These are phyloP conservation scores for Pomacea canaliculata DNA, from an alignment of 2,888 invertebrate species.

Conservation along the genomic window DNA sequence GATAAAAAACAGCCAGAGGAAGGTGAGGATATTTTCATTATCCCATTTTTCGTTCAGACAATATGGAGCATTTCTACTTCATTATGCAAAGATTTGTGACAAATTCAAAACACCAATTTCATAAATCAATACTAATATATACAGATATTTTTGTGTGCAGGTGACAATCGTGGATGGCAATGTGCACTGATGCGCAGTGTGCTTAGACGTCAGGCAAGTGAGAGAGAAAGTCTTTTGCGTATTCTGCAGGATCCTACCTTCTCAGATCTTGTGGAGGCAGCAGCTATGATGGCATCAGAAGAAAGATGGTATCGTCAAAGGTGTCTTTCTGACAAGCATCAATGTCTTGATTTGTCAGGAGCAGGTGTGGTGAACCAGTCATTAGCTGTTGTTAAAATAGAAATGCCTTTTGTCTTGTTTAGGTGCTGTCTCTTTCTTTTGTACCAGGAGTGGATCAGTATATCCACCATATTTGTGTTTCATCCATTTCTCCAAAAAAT, in stretches of 20 bases:
- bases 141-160: slow-evolving; percentile 29
- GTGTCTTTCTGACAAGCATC: slow-evolving; percentile 57
- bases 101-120: too few species aligned
- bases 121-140: too few species aligned
- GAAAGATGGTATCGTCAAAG: slow-evolving; percentile 66
- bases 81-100: too few species aligned
- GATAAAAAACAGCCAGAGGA: slow-evolving; percentile 21
- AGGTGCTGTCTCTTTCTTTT: too few species aligned
- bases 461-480: too few species aligned
- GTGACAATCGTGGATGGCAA: slow-evolving; percentile 53
- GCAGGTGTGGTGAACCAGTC: slow-evolving; percentile 36
- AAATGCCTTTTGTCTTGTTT: too few species aligned
- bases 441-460: too few species aligned
- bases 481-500: too few species aligned
- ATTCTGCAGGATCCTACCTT: slow-evolving; percentile 66
- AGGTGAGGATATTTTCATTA: slow-evolving; percentile 9
- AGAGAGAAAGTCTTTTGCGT: slow-evolving; percentile 59
- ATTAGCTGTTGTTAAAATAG: too few species aligned
- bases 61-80: too few species aligned
- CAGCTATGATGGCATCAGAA: slow-evolving; percentile 57
- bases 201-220: slow-evolving; percentile 60
- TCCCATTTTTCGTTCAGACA: too few species aligned
- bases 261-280: slow-evolving; percentile 61
- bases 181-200: slow-evolving; percentile 52
- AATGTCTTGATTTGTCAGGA: slow-evolving; percentile 49